Evolutionary conservation across 2,113 vertebrate species (phyloP).

Genomic region (Blennius ocellaris): DNA sequence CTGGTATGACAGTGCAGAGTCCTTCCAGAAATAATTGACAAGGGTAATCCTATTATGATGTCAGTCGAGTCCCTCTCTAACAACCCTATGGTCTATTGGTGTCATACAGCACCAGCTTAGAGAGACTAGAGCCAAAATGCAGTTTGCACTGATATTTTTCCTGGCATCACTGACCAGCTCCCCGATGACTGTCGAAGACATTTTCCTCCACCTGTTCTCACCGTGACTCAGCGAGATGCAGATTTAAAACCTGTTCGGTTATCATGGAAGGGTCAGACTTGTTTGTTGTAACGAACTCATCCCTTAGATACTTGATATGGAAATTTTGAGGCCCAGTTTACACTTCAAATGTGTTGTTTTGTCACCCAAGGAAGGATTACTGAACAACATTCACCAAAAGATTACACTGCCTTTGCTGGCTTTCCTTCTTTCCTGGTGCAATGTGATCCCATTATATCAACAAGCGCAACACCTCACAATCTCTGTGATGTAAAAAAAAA

Average conservation of each 20-base stretch:
- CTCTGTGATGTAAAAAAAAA: no score
- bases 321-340: no score
- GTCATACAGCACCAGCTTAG: conserved; percentile 18
- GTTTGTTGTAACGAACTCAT: no score
- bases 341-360: no score
- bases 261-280: no score
- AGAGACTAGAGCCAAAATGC: neutral
- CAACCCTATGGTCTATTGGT: conserved; percentile 18
- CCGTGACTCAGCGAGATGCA: conserved; percentile 22
- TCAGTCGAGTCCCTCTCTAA: conserved; percentile 5
- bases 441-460: no score
- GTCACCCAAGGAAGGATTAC: no score
- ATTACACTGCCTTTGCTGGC: no score
- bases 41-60: conserved; percentile 41
- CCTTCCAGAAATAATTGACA: conserved; percentile 29
- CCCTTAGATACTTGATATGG: no score
- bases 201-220: neutral
- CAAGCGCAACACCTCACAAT: no score
- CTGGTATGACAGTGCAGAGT: conserved; percentile 4
- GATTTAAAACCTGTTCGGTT: neutral
- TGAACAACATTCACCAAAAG: no score
- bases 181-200: neutral
- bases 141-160: neutral
- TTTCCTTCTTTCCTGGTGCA: no score
- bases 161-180: neutral